A percentile compares a stretch with the other conserved stretches of the same genome.
These are phyloP conservation scores for sheep (Ovis aries) DNA, from an alignment of 2,113 vertebrate genomes.

Conservation along the genomic window DNA sequence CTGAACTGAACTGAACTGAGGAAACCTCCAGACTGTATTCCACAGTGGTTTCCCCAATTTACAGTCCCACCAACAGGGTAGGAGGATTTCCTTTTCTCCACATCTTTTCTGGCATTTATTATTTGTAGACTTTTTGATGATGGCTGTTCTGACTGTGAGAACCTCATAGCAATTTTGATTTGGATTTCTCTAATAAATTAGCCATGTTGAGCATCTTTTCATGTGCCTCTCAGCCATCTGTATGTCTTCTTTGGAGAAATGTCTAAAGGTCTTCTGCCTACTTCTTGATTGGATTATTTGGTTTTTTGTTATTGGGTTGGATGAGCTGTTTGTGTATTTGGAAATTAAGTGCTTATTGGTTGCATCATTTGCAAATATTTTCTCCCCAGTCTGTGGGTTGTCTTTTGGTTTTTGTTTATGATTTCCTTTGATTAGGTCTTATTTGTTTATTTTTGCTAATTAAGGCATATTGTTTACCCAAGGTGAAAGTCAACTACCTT, in stretches of 20 bases:
- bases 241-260: background rate
- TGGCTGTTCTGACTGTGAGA: background rate
- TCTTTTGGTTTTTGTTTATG: background rate
- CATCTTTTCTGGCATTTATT: background rate
- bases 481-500: background rate
- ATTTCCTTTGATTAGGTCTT: background rate
- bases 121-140: background rate
- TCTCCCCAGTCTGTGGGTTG: background rate
- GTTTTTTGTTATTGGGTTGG: background rate
- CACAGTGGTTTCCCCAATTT: background rate
- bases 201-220: background rate
- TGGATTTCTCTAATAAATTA: background rate
- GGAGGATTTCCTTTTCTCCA: background rate
- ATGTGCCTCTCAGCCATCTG: background rate
- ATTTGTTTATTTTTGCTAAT: background rate
- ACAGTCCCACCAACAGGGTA: background rate
- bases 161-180: background rate
- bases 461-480: background rate
- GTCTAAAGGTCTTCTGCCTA: background rate
- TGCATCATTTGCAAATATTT: background rate
- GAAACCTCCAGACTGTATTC: background rate
- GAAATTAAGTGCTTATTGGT: background rate
- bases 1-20: too few relatives aligned
- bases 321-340: background rate
- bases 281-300: background rate